phyloP scores from a whole-genome alignment of 2,797 vertebrate genomes.

The Propithecus deckenii region DNA sequence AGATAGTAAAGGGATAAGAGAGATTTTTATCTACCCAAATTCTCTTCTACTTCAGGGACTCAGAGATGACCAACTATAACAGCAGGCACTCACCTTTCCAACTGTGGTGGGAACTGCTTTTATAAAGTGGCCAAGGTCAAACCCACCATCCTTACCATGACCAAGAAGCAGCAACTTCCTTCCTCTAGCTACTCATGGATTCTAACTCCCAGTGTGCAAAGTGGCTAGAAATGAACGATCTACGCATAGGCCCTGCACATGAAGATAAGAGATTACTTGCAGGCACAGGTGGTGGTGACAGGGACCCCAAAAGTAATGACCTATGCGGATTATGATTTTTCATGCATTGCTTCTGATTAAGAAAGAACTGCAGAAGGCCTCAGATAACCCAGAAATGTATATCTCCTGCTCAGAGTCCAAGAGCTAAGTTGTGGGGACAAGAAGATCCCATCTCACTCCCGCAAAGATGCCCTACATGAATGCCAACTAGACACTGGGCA shows the following conservation, averaged over 20 bases:
- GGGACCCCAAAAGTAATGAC: neutral
- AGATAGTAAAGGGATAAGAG: neutral
- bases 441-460: slow-evolving; percentile 11
- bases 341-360: neutral
- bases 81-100: neutral
- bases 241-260: neutral
- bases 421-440: neutral
- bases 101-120: neutral
- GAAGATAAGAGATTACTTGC: neutral
- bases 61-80: neutral
- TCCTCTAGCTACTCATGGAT: neutral
- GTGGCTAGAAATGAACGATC: neutral
- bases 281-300: neutral
- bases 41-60: neutral
- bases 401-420: neutral
- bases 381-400: neutral
- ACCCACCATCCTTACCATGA: neutral
- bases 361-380: neutral
- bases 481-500: slow-evolving; percentile 6
- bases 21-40: neutral
- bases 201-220: neutral
- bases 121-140: neutral
- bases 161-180: neutral
- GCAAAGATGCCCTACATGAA: neutral
- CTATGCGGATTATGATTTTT: neutral